phyloP scores from a whole-genome alignment of 2,797 vertebrate species.

The Kryptolebias ocellatus region DNA sequence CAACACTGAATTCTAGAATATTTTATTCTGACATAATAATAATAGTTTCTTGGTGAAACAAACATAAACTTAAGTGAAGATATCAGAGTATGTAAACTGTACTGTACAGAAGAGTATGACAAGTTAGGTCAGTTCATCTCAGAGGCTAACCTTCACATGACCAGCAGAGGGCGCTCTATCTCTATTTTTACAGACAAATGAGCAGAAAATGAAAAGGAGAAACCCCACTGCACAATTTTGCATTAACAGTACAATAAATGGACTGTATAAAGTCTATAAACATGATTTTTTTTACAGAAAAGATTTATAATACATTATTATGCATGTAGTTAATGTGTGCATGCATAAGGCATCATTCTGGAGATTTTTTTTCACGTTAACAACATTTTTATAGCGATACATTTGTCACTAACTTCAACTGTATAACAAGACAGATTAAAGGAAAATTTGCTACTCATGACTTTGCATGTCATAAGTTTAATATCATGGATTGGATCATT shows the following conservation, averaged over 20 bases:
- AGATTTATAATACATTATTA: too few relatives aligned
- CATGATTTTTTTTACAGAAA: background rate
- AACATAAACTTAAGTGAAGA: too few relatives aligned
- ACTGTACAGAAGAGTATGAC: too few relatives aligned
- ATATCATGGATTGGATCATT: too few relatives aligned
- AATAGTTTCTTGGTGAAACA: too few relatives aligned
- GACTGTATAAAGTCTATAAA: background rate
- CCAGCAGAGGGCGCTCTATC: constrained; percentile 60
- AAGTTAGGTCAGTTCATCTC: background rate
- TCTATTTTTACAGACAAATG: background rate
- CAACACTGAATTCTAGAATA: too few relatives aligned
- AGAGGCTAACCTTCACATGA: constrained; percentile 9
- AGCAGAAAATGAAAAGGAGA: background rate
- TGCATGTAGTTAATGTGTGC: too few relatives aligned
- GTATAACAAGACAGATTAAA: background rate
- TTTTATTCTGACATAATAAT: too few relatives aligned
- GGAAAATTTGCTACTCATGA: background rate
- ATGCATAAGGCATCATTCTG: too few relatives aligned
- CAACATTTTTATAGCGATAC: background rate
- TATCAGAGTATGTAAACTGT: too few relatives aligned
- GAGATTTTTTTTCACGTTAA: too few relatives aligned
- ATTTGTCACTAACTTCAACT: background rate
- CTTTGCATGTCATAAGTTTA: background rate
- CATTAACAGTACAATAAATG: background rate
- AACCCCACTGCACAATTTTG: too few relatives aligned